Evolutionary conservation across 1,140 invertebrate genomes (phyloP), one percentile per base, ranked within the genome.

Genomic region (Teleogryllus occipitalis): DNA sequence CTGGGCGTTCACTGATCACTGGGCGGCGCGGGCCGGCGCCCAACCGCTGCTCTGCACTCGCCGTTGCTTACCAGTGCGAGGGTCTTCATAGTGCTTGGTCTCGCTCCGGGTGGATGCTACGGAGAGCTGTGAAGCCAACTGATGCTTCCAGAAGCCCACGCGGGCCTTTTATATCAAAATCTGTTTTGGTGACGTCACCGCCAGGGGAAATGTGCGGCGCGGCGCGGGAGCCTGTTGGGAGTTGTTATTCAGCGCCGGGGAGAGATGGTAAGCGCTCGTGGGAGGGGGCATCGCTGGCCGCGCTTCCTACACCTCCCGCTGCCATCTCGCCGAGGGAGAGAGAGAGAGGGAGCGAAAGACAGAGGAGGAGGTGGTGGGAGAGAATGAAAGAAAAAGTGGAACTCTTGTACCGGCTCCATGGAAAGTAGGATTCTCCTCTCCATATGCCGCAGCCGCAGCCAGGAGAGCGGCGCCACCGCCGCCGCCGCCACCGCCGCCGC

Each of bases 321-420:
- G 27, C 27, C 27, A 39, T 39, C 27, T 39, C 27, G 27, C 72
- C n/a, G 78, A 49, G 54, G 22, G 54, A 78, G 14, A 46, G n/a
- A 78, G 27, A 78, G 78, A 79, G 79, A 79, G 18, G n/a, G 74
- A 39, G 27, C 1, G 27, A 77, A 4, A 3, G 8, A 46, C 0
- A 14, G 18, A 47, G 14, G 12, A 54, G 47, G 76, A 7, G 54
- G 18, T 65, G 54, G 54, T 65, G 54, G 54, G 39, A 77, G 76
- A 75, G n/a, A 14, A 49, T 15, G 74, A 79, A 79, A 79, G 79
- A 79, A 79, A 79, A 79, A 79, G 79, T 79, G 74, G 79, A 79
- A 79, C 79, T 74, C 78, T 14, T 76, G 14, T 39, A 39, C 27
- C 27, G 15, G 72, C 72, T 75, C 74, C 46, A 21, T 75, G 74